phyloP scores from a whole-genome alignment of 2,888 invertebrate genomes.

The Scaptodrosophila latifasciaeformis region DNA sequence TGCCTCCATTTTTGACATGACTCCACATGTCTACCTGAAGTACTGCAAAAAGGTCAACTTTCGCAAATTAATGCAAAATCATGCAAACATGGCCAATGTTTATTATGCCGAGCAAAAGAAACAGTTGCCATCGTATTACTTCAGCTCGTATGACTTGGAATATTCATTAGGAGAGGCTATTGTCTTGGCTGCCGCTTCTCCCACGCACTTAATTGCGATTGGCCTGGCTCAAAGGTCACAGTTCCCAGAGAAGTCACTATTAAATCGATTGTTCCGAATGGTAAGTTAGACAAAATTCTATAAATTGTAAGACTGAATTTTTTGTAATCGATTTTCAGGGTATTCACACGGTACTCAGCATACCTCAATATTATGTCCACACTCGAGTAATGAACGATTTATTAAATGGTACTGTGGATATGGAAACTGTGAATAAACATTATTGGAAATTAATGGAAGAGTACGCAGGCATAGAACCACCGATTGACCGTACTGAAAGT shows the following conservation, averaged over 20 bases:
- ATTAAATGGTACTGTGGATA: slow-evolving; percentile 78
- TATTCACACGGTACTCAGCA: slow-evolving; percentile 82
- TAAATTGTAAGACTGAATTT: slow-evolving; percentile 7
- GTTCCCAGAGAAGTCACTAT: slow-evolving; percentile 59
- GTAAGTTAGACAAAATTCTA: slow-evolving; percentile 35
- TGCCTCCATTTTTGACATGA: slow-evolving; percentile 71
- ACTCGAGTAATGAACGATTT: slow-evolving; percentile 83
- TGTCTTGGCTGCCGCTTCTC: slow-evolving; percentile 70
- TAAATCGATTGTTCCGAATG: slow-evolving; percentile 72
- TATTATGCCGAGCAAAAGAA: slow-evolving; percentile 70
- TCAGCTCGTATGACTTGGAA: slow-evolving; percentile 70
- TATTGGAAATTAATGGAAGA: slow-evolving; percentile 80
- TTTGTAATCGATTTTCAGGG: slow-evolving; percentile 73
- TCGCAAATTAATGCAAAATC: slow-evolving; percentile 71
- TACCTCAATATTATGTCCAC: slow-evolving; percentile 82
- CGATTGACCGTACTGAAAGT: slow-evolving; percentile 79
- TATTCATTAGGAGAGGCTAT: slow-evolving; percentile 72
- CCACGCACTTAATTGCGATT: slow-evolving; percentile 65
- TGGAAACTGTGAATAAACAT: slow-evolving; percentile 80
- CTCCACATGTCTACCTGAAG: slow-evolving; percentile 69
- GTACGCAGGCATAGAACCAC: slow-evolving; percentile 81
- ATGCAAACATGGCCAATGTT: slow-evolving; percentile 67
- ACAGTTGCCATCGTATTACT: slow-evolving; percentile 69
- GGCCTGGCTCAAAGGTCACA: slow-evolving; percentile 60
- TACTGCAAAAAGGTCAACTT: slow-evolving; percentile 73